Base-by-base conservation (phyloP, 37 sponge, comb jelly and placozoan genomes). In the Hormiphora californensis region DNA sequence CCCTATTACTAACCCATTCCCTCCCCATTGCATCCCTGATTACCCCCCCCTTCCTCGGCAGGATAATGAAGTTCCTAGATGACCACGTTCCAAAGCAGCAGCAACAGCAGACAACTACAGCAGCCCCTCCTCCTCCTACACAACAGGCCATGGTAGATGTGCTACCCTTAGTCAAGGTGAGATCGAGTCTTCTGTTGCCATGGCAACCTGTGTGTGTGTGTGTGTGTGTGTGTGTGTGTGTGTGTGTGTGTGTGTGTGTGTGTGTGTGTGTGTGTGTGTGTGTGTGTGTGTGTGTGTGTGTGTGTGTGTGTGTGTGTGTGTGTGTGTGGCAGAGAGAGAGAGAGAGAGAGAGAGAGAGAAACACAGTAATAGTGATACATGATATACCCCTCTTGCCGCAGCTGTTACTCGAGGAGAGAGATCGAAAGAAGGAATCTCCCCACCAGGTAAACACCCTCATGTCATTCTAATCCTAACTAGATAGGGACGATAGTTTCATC, bases 401-500 rank as follows among this genome's bases (percentile, higher is more conserved):
- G 81, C 43, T 73, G 35, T 33, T 73, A 28, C 25, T 73, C 9
- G 81, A 73, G 46, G 81, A 73, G 25, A 38, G 81, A 33, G 81
- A 73, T 33, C 40, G 43, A 46, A 73, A 28, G 23, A 73, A 46
- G 23, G 81, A 73, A n/a, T n/a, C n/a, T n/a, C n/a, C n/a, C 35
- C 81, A 43, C 2, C 81, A 73, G 81, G 81, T 73, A 22, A 23
- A n/a, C 17, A 7, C 25, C 12, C 38, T 65, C 35, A 1, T 65
- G 35, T 65, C 68, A 9, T 49, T 49, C 9, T 49, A 9, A 49
- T 17, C n/a, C n/a, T n/a, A n/a, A n/a, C n/a, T n/a, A n/a, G n/a
- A n/a, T n/a, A n/a, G n/a, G n/a, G n/a, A n/a, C n/a, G n/a, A n/a
- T n/a, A n/a, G n/a, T n/a, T n/a, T n/a, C n/a, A n/a, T n/a, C n/a